These are phyloP conservation scores for Arremon brunneinucha DNA, from an alignment of 2,797 vertebrate genomes.

Conservation along the genomic window DNA sequence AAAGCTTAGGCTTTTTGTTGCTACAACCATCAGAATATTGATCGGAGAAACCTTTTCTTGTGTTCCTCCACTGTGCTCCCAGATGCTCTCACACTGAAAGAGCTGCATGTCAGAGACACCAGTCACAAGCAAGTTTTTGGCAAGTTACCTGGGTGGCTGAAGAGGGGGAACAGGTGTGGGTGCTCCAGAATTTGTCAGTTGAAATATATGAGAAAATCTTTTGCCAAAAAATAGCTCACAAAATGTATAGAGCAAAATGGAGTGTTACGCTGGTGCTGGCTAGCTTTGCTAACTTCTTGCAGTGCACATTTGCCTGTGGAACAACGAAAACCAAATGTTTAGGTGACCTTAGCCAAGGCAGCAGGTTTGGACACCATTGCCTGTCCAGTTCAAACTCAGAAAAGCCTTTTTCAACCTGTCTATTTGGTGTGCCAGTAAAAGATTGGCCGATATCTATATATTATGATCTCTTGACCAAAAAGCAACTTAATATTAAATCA, in stretches of 20 bases:
- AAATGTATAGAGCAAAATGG: neutral
- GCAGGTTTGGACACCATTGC: neutral
- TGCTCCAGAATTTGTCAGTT: neutral
- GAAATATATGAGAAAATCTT: neutral
- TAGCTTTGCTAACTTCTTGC: neutral
- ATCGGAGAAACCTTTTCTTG: neutral
- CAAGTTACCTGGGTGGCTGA: rapidly evolving
- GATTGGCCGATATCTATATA: neutral
- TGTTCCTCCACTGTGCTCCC: neutral
- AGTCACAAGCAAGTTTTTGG: neutral
- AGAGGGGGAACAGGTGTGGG: rapidly evolving
- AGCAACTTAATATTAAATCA: neutral
- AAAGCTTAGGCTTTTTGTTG: neutral
- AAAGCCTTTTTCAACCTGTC: neutral
- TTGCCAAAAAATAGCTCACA: neutral
- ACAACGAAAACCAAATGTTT: neutral
- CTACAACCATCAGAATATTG: neutral
- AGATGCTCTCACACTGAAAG: neutral
- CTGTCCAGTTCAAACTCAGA: neutral
- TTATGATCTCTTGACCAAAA: neutral
- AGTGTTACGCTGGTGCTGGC: neutral
- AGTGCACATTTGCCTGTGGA: neutral
- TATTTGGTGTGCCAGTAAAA: neutral
- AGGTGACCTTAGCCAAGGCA: neutral
- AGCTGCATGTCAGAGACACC: neutral